Conservation (phyloP, 2,797 vertebrate species). For the Typhlichthys eigenmanni region DNA sequence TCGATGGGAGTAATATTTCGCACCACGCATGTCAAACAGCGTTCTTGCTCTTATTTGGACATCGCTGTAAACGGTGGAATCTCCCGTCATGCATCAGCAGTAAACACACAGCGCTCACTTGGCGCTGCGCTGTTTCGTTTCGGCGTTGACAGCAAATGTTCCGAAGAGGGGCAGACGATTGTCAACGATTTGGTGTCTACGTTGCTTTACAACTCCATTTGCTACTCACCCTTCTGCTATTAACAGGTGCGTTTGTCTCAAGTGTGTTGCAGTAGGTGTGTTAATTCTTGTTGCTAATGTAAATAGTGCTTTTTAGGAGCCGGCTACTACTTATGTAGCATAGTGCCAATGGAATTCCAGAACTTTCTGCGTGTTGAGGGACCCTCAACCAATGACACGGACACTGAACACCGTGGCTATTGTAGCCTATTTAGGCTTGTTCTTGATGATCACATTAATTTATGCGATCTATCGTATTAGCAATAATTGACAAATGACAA, state of each 20-base stretch:
- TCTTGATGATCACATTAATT: no score
- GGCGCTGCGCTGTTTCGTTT: no score
- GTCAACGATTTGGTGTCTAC: background rate
- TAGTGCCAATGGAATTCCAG: conserved; percentile 1
- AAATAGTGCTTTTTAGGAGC: background rate
- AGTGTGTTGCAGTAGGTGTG: background rate
- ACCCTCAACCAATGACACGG: background rate
- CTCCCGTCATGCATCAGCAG: conserved; percentile 82
- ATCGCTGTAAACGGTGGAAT: conserved; percentile 78
- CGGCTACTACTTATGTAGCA: background rate
- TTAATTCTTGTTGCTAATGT: background rate
- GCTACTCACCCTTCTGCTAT: conserved; percentile 29
- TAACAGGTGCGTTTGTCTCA: conserved; percentile 48
- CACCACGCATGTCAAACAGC: no score
- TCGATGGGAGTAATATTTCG: no score
- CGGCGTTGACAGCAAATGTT: conserved; percentile 4
- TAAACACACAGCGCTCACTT: conserved; percentile 27
- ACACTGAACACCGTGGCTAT: no score
- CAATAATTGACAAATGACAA: no score
- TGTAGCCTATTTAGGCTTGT: no score
- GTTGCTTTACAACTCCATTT: conserved; percentile 13
- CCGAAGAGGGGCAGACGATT: background rate
- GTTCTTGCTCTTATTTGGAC: conserved; percentile 86
- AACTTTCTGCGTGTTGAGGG: background rate
- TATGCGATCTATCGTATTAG: no score